Conservation (phyloP, 2,113 vertebrate genomes). For the Dinomys branickii region DNA sequence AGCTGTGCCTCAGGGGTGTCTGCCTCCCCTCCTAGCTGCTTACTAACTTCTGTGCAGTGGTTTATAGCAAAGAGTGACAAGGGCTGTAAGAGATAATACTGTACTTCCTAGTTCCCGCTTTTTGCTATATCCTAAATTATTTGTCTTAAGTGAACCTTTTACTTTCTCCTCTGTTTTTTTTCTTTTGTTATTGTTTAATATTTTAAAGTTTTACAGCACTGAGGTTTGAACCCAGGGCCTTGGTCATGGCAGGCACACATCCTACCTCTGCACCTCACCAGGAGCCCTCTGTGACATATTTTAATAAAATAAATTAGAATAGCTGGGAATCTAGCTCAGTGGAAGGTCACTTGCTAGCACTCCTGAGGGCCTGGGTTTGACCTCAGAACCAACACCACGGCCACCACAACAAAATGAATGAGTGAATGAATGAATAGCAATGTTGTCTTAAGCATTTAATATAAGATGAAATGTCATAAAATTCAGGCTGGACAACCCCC, state of each 20-base stretch:
- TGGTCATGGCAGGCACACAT: not conserved
- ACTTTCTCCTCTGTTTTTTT: not conserved
- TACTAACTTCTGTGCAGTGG: not conserved
- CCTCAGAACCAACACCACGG: not conserved
- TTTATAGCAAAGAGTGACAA: conserved; percentile 20
- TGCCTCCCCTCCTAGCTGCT: not conserved
- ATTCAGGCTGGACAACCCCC: not conserved
- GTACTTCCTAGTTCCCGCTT: not conserved
- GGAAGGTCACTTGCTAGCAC: not conserved
- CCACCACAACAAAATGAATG: not conserved
- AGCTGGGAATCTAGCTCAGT: not conserved
- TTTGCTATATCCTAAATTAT: not conserved
- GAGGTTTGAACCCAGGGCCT: not conserved
- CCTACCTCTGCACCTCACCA: not conserved
- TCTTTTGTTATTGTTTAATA: not conserved
- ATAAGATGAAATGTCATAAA: conserved; percentile 36
- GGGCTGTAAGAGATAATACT: not conserved
- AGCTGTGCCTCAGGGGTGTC: not conserved
- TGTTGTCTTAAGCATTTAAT: conserved; percentile 41
- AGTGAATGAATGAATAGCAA: not conserved
- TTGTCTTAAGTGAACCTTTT: not conserved
- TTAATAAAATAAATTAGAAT: not conserved
- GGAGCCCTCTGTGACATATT: not conserved
- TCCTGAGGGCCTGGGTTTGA: not conserved
- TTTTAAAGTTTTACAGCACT: not conserved